Percentiles rank a stretch among this genome's conserved stretches.
Evolutionary conservation across 2,888 invertebrate species (phyloP).

Genomic region (Erpobdella octoculata): DNA sequence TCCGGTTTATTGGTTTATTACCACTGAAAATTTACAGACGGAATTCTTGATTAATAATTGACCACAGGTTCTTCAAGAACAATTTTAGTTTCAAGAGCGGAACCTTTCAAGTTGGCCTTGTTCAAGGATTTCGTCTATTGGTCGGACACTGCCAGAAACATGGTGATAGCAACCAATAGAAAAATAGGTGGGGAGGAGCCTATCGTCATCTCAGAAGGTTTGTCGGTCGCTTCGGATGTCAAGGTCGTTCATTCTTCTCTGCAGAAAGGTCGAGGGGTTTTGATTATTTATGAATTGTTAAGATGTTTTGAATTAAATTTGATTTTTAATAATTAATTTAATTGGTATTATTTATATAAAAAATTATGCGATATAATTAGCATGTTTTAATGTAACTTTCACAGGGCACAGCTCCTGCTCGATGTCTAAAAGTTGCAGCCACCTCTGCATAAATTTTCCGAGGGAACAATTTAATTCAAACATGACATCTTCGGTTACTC

Average conservation of each 20-base stretch:
- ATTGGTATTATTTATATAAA: no score
- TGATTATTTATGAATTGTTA: no score
- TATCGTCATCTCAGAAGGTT: not conserved
- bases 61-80: conserved; percentile 40
- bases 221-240: not conserved
- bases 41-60: no score
- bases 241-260: conserved; percentile 1
- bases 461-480: no score
- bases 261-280: no score
- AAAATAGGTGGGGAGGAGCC: not conserved
- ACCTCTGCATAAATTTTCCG: not conserved
- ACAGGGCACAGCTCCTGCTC: not conserved
- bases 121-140: not conserved
- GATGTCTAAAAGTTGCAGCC: not conserved
- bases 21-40: no score
- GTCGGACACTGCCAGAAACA: not conserved
- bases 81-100: conserved; percentile 61
- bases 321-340: no score
- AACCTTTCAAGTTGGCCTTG: conserved; percentile 77
- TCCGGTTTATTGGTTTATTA: no score
- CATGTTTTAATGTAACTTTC: no score
- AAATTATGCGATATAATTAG: no score
- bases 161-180: not conserved
- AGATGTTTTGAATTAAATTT: no score
- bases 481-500: not conserved